A percentile compares a stretch with the other conserved stretches of the same genome.
Conservation (phyloP, 2,888 invertebrate genomes). For the Xestia sexstrigata region DNA sequence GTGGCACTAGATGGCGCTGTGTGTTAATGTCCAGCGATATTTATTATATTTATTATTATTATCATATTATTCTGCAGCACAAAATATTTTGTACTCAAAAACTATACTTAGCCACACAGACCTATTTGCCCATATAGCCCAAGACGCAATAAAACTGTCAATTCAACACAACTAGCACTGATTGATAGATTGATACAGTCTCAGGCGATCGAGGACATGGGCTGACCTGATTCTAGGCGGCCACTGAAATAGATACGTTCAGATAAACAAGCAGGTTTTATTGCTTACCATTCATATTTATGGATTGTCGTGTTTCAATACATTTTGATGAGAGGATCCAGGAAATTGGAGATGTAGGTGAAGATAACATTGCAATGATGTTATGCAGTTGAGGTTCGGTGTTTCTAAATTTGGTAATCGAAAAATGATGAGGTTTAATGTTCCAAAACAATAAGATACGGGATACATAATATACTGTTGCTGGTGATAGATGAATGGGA, state of each 20-base stretch:
- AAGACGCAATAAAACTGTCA: constrained; percentile 49
- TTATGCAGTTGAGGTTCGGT: neutral
- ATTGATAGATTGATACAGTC: constrained; percentile 59
- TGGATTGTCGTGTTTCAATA: constrained; percentile 30
- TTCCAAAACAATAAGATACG: neutral
- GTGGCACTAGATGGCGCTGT: too few species aligned
- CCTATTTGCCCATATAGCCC: constrained; percentile 37
- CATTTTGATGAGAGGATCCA: constrained; percentile 41
- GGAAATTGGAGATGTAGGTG: constrained; percentile 15
- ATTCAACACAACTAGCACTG: constrained; percentile 34
- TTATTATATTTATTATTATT: too few species aligned
- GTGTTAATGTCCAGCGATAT: too few species aligned
- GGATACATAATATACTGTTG: neutral
- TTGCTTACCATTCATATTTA: constrained; percentile 53
- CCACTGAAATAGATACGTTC: constrained; percentile 67
- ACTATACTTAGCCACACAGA: constrained; percentile 21
- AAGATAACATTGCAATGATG: neutral
- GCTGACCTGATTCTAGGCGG: constrained; percentile 64
- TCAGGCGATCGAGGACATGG: constrained; percentile 64
- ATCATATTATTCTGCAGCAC: too few species aligned
- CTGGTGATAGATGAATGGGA: neutral
- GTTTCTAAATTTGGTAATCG: neutral
- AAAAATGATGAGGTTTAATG: neutral
- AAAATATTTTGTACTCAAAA: neutral
- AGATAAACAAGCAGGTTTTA: constrained; percentile 61